Base-by-base conservation (phyloP, 2,888 invertebrate species). In the Tethea ocularis region DNA sequence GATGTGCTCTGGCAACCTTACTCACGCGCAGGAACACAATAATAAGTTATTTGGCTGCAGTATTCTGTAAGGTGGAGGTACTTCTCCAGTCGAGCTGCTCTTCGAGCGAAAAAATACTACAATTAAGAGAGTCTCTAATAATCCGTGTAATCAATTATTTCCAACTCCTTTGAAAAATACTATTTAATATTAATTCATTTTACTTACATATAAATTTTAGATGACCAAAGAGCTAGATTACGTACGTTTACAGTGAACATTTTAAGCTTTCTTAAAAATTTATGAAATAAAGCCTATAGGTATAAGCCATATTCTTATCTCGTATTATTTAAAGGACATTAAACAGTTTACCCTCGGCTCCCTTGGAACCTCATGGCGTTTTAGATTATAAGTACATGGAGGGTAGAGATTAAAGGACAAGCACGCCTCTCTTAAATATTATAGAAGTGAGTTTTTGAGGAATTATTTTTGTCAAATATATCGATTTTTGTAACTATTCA, bases 341-440 rank as follows among this genome's bases (percentile, higher is more conserved):
- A 77, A 80, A 76, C 80, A 77, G 69, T 76, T 79, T 77, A 69
- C 67, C 70, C 63, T 41, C 41, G 17, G 41, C 17, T 41, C 60
- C 61, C 71, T 70, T 64, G 62, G 60, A 59, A 72, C 74, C 68
- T 71, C 63, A 68, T 65, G 66, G 62, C 66, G 69, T 58, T 61
- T 58, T 51, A 77, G 80, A 84, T 82, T 80, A 78, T 76, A 70
- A n/a, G n/a, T n/a, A 72, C 60, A 66, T 71, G 72, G 75, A 74
- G 77, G 72, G 71, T 68, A 65, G 66, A 83, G 84, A 82, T 83
- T 85, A 83, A 83, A 82, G 77, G 80, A 76, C 75, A 77, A 81
- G 69, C 78, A 75, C 75, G 68, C 75, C 77, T 75, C 72, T 15
- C 38, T 38, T 38, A 15, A 38, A n/a, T n/a, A n/a, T n/a, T n/a